These are phyloP conservation scores for Ceratitis capitata DNA, from an alignment of 1,140 invertebrate genomes.

Conservation along the genomic window DNA sequence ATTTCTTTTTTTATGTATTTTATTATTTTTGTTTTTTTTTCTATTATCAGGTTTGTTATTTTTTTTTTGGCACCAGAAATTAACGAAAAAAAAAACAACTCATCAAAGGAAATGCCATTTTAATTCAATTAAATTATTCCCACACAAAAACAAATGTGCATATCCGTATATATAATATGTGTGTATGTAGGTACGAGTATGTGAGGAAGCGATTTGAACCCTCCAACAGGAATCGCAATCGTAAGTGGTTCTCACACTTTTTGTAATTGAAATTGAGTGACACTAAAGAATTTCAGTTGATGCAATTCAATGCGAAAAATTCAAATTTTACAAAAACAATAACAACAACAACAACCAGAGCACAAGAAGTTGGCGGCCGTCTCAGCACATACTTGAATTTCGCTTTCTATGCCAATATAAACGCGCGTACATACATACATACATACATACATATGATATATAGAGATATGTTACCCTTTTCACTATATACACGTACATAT, in stretches of 20 bases:
- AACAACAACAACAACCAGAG: background rate
- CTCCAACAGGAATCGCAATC: background rate
- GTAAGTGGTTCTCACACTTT: slow-evolving; percentile 31
- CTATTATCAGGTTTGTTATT: too few relatives aligned
- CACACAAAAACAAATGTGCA: background rate
- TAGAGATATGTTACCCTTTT: background rate
- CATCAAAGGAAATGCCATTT: background rate
- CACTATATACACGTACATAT: background rate
- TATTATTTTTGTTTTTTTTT: too few relatives aligned
- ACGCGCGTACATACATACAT: background rate
- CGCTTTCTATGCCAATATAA: slow-evolving; percentile 33
- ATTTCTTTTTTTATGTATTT: too few relatives aligned
- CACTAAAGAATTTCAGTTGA: slow-evolving; percentile 2
- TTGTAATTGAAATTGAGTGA: slow-evolving; percentile 37
- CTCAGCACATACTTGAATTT: slow-evolving; percentile 20
- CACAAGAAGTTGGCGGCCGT: background rate
- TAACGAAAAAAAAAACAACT: background rate
- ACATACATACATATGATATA: too few relatives aligned
- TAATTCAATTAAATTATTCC: slow-evolving; percentile 36
- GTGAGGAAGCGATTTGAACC: slow-evolving; percentile 6
- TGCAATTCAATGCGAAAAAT: slow-evolving; percentile 10
- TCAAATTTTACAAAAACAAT: background rate
- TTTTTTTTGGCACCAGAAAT: too few relatives aligned
- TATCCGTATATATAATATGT: too few relatives aligned
- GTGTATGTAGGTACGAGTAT: too few relatives aligned